Conservation (phyloP, 2,888 invertebrate species). For the Spatulosminthurus flaviceps region DNA sequence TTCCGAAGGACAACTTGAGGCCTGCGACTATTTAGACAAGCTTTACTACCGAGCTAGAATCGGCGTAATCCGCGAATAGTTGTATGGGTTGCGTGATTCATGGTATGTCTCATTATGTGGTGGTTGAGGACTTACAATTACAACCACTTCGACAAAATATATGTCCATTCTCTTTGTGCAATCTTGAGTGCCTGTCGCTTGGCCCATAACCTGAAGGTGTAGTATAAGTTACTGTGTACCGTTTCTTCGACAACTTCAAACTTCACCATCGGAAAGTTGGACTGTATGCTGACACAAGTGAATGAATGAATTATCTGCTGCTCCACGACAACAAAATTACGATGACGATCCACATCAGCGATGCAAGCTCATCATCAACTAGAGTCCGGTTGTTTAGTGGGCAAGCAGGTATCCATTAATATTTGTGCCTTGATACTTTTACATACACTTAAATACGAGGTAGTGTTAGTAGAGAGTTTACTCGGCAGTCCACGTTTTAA, state of each 20-base stretch:
- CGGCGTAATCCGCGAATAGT: too few relatives aligned
- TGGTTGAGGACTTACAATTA: constrained; percentile 1
- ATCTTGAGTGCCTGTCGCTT: constrained; percentile 30
- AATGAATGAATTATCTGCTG: constrained; percentile 27
- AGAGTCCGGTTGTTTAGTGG: constrained; percentile 14
- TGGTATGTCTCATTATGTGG: constrained; percentile 18
- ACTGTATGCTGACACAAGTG: constrained; percentile 20
- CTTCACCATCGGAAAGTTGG: constrained; percentile 2
- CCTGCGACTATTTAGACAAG: too few relatives aligned
- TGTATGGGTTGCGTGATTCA: constrained; percentile 22
- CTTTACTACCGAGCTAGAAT: too few relatives aligned
- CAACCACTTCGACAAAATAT: constrained; percentile 20
- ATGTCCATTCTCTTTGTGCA: background rate
- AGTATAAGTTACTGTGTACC: constrained; percentile 25
- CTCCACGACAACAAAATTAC: background rate
- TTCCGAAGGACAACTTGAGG: too few relatives aligned
- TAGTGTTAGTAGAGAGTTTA: background rate
- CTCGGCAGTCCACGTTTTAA: too few relatives aligned
- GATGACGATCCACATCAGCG: constrained; percentile 18
- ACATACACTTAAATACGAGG: background rate
- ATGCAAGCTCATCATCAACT: constrained; percentile 6
- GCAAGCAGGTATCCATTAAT: background rate
- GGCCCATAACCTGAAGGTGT: constrained; percentile 40
- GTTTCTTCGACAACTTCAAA: constrained; percentile 23
- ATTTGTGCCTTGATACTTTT: background rate